These are phyloP conservation scores for Plagodis pulveraria DNA, from an alignment of 2,888 invertebrate genomes.

Conservation along the genomic window DNA sequence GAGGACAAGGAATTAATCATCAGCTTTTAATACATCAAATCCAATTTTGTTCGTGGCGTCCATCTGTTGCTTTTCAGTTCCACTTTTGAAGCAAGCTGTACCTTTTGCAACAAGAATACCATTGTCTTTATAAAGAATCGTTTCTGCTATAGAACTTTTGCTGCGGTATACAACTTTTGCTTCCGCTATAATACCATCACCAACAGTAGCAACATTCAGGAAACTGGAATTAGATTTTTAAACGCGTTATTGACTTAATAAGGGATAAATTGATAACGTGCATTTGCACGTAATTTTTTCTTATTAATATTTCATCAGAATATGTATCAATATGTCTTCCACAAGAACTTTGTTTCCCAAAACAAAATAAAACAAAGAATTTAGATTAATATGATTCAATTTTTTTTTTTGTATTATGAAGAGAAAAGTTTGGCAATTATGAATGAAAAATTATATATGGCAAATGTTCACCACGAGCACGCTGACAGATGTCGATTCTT, in stretches of 20 bases:
- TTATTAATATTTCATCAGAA: too few relatives aligned
- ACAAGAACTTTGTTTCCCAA: too few relatives aligned
- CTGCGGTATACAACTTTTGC: constrained; percentile 42
- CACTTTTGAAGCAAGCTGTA: constrained; percentile 38
- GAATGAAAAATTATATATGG: too few relatives aligned
- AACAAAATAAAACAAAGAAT: too few relatives aligned
- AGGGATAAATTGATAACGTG: too few relatives aligned
- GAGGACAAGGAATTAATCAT: neutral
- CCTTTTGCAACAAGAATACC: constrained; percentile 48
- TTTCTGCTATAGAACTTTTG: constrained; percentile 41
- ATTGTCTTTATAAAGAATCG: constrained; percentile 36
- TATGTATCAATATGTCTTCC: too few relatives aligned
- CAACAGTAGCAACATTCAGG: constrained; percentile 38
- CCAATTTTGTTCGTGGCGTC: constrained; percentile 24
- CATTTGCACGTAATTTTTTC: too few relatives aligned
- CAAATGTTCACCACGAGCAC: too few relatives aligned
- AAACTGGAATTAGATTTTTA: constrained; percentile 40
- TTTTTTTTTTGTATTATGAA: too few relatives aligned
- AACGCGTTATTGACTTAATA: neutral
- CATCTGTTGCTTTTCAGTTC: constrained; percentile 36
- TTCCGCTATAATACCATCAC: constrained; percentile 46
- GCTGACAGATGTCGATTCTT: too few relatives aligned
- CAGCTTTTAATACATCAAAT: constrained; percentile 40
- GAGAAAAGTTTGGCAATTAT: too few relatives aligned
- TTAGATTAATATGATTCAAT: too few relatives aligned